A percentile compares a stretch with the other conserved stretches of the same genome.
Conservation (phyloP, 1,140 invertebrate genomes). For the Drosophila watanabei region DNA sequence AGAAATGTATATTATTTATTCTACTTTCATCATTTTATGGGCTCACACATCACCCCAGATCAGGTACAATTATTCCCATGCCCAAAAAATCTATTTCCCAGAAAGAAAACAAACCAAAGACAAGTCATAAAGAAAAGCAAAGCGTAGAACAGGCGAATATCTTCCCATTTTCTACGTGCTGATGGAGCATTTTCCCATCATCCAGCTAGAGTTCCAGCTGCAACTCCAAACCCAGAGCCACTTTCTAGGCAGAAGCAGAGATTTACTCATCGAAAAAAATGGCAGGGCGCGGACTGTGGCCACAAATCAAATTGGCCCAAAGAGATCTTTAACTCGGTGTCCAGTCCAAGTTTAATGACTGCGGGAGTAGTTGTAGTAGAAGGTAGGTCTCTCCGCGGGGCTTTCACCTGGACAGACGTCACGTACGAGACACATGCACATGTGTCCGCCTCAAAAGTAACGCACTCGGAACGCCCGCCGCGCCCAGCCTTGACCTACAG, state of each 20-base stretch:
- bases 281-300: constrained; percentile 37
- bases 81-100: constrained; percentile 19
- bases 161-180: constrained; percentile 32
- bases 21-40: not conserved
- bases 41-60: constrained; percentile 17
- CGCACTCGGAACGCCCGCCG: constrained; percentile 61
- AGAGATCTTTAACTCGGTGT: constrained; percentile 48
- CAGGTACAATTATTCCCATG: constrained; percentile 21
- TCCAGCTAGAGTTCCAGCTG: not conserved
- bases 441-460: constrained; percentile 16
- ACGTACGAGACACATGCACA: constrained; percentile 60
- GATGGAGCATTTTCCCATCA: constrained; percentile 47
- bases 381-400: constrained; percentile 10
- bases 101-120: constrained; percentile 4
- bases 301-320: constrained; percentile 70
- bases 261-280: constrained; percentile 44
- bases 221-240: not conserved
- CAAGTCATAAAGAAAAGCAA: not conserved
- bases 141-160: constrained; percentile 18
- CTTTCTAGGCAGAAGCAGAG: constrained; percentile 67
- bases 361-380: constrained; percentile 1
- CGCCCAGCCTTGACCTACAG: constrained; percentile 83
- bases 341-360: constrained; percentile 29
- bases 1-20: too few relatives aligned
- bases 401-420: constrained; percentile 52